Conservation (phyloP, 2,113 vertebrate species). For the Anguilla japonica region DNA sequence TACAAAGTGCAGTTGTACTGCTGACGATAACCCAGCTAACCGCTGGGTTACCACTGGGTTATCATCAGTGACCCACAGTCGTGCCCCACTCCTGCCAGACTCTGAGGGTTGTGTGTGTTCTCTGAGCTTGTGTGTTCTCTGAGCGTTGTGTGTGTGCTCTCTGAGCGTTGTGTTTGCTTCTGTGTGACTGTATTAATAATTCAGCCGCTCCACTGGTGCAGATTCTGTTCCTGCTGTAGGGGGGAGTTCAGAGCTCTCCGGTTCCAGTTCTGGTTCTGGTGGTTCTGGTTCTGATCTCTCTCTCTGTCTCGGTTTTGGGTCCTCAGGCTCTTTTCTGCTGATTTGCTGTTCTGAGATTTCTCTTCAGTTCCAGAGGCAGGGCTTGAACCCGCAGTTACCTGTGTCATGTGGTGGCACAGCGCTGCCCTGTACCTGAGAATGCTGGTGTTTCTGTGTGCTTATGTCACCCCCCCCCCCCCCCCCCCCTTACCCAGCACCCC, state of each 20-base stretch:
- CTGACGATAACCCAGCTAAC: too few species aligned
- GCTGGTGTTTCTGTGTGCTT: not conserved
- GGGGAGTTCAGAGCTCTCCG: not conserved
- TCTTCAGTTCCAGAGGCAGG: not conserved
- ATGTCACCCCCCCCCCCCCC: not conserved
- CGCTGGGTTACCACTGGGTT: too few species aligned
- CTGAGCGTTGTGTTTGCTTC: too few species aligned
- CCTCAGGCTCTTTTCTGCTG: not conserved
- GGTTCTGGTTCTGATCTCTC: not conserved
- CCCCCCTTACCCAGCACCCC: not conserved
- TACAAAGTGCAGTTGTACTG: not conserved
- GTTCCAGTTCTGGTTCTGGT: too few species aligned
- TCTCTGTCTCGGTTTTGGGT: not conserved
- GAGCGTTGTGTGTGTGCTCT: too few species aligned
- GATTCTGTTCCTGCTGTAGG: not conserved
- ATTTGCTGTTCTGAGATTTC: not conserved
- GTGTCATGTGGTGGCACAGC: not conserved
- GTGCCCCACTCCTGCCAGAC: not conserved
- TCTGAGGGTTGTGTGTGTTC: not conserved
- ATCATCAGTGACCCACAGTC: not conserved
- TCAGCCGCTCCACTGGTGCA: not conserved
- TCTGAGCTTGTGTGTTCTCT: too few species aligned
- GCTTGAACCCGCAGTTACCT: not conserved
- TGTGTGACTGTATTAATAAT: conserved; percentile 11
- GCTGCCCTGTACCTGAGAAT: not conserved